Percentiles rank a stretch among this genome's conserved stretches.
Evolutionary conservation across 2,888 invertebrate genomes (phyloP).

Genomic region (Nemapogon koenigi): DNA sequence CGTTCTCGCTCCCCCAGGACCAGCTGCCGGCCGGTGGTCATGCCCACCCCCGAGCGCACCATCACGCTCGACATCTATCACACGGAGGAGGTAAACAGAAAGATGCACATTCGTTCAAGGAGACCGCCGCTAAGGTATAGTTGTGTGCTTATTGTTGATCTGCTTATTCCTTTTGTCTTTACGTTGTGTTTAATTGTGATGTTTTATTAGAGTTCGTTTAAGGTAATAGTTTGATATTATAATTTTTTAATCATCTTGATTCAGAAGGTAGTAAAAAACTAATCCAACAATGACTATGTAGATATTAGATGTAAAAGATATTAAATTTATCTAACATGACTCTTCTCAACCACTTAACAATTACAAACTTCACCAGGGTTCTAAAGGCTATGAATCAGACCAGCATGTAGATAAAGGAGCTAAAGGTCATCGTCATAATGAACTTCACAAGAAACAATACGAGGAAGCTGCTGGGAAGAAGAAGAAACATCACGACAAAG

Average conservation of each 20-base stretch:
- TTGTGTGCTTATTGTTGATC: slow-evolving; percentile 12
- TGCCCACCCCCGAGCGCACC: slow-evolving; percentile 27
- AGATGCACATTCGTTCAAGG: slow-evolving; percentile 54
- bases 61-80: slow-evolving; percentile 35
- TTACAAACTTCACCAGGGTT: slow-evolving; percentile 31
- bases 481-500: slow-evolving; percentile 70
- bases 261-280: too few species aligned
- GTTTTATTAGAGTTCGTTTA: too few species aligned
- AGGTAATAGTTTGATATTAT: too few species aligned
- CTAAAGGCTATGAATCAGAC: slow-evolving; percentile 63
- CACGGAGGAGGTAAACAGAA: slow-evolving; percentile 63
- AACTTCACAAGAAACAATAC: slow-evolving; percentile 65
- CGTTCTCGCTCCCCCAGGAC: slow-evolving; percentile 18
- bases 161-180: slow-evolving; percentile 8
- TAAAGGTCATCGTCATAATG: slow-evolving; percentile 65
- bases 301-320: background rate
- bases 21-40: slow-evolving; percentile 25
- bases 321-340: background rate
- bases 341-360: background rate
- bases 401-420: slow-evolving; percentile 67
- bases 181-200: background rate
- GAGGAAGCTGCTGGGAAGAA: slow-evolving; percentile 69
- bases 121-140: slow-evolving; percentile 61
- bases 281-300: background rate
- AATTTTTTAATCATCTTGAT: too few species aligned